Evolutionary conservation across 2,113 vertebrate genomes (phyloP).

Genomic region (Platanista minor): DNA sequence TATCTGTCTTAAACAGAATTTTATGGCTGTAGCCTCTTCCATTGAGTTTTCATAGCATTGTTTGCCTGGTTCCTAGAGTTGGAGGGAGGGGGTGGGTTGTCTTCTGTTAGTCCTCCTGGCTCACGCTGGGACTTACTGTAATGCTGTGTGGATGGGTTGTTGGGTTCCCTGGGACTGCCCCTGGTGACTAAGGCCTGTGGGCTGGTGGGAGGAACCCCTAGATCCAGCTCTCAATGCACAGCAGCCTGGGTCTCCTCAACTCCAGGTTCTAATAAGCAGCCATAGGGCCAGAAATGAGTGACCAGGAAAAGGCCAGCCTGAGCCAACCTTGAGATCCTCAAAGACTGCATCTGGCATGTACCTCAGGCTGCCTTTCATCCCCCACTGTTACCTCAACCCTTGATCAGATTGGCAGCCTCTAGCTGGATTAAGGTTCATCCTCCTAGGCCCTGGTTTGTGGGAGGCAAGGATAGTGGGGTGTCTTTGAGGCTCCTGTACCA

Average conservation of each 20-base stretch:
- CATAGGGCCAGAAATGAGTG: not conserved
- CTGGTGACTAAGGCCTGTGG: not conserved
- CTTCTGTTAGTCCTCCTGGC: not conserved
- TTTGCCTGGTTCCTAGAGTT: not conserved
- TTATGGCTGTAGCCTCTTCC: constrained; percentile 38
- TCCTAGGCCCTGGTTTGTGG: not conserved
- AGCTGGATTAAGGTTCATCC: not conserved
- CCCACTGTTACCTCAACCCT: not conserved
- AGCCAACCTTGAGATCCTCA: not conserved
- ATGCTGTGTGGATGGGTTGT: not conserved
- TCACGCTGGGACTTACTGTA: not conserved
- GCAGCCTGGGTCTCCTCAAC: not conserved
- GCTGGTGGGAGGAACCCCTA: not conserved
- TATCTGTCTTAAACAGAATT: constrained; percentile 58
- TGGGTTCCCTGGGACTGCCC: not conserved
- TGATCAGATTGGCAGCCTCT: not conserved
- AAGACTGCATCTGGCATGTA: not conserved
- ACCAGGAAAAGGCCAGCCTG: not conserved
- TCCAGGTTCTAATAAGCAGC: not conserved
- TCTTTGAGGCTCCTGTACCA: not conserved
- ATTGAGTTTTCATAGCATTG: constrained; percentile 5
- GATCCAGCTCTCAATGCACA: not conserved
- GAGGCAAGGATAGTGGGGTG: not conserved
- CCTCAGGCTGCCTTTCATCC: not conserved
- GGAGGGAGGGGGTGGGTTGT: not conserved